Conservation (phyloP, 1,140 invertebrate species). For the Atta texana region DNA sequence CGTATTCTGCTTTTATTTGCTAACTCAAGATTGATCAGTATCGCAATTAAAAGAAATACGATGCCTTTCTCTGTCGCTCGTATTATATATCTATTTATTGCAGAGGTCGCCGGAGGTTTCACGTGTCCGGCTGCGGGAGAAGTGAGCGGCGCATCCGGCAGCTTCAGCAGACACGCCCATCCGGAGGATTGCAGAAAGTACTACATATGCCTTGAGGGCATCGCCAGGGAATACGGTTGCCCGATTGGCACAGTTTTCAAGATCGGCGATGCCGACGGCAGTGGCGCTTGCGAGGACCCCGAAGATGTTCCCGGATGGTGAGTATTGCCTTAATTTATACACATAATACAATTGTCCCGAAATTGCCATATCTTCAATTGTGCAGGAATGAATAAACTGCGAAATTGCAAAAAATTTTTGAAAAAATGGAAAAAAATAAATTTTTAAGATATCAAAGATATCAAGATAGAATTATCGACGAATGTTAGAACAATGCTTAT, state of each 20-base stretch:
- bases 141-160: conserved; percentile 91
- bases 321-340: conserved; percentile 83
- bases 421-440: neutral
- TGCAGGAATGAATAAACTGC: neutral
- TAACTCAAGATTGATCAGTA: conserved; percentile 12
- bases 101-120: conserved; percentile 96
- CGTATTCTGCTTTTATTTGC: neutral
- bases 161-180: conserved; percentile 97
- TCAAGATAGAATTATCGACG: neutral
- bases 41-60: neutral
- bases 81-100: conserved; percentile 50
- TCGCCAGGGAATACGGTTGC: conserved; percentile 96
- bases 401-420: neutral
- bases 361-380: neutral
- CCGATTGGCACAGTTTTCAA: conserved; percentile 98
- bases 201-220: conserved; percentile 96
- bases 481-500: neutral
- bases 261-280: conserved; percentile 95
- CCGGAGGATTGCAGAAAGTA: conserved; percentile 98
- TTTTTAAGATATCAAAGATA: neutral
- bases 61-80: conserved; percentile 20
- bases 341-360: neutral
- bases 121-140: conserved; percentile 93
- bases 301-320: conserved; percentile 98
- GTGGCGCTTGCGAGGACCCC: conserved; percentile 96